Base-by-base conservation (phyloP, 1,140 invertebrate genomes). In the Hylaeus volcanicus region DNA sequence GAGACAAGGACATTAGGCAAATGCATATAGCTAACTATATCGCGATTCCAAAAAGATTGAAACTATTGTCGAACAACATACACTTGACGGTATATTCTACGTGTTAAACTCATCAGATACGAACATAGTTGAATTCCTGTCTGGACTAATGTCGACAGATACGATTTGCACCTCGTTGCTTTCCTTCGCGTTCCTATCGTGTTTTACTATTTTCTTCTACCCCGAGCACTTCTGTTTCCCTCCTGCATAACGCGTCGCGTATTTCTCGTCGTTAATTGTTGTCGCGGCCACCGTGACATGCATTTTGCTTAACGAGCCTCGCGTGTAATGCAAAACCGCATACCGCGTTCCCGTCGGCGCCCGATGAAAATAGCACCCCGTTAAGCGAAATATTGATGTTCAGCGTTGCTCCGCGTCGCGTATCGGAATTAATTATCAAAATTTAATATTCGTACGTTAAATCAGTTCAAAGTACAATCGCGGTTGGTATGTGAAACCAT, bases 241-340 rank as follows among this genome's bases (percentile, higher is more conserved):
- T 14, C 61, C 3, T 6, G 56, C 37, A 1, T 53, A 55, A 45
- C 41, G 48, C 14, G 45, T 48, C 41, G 5, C 74, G 48, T 69
- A 68, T 82, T 78, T 68, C 74, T 60, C 79, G 3, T 63, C 64
- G 55, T 81, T 82, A 77, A 61, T 82, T 74, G 77, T 74, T 43
- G 72, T 53, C 72, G 63, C 37, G 41, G 43, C 58, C 68, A 71
- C 56, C 60, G n/a, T 12, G 55, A 71, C 75, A 82, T n/a, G 26
- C 63, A 43, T 80, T 69, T 69, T n/a, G 51, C 39, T 58, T 68
- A 73, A 79, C 71, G 71, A 74, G 70, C 9, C 43, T 74, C 78
- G 43, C 37, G 15, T 58, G 71, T 53, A 55, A 41, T 26, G 14
- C 12, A 58, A 43, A 51, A 45, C 15, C 1, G 53, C 15, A 73